These are phyloP conservation scores for Leptothorax acervorum DNA, from an alignment of 2,888 invertebrate genomes.

Conservation along the genomic window DNA sequence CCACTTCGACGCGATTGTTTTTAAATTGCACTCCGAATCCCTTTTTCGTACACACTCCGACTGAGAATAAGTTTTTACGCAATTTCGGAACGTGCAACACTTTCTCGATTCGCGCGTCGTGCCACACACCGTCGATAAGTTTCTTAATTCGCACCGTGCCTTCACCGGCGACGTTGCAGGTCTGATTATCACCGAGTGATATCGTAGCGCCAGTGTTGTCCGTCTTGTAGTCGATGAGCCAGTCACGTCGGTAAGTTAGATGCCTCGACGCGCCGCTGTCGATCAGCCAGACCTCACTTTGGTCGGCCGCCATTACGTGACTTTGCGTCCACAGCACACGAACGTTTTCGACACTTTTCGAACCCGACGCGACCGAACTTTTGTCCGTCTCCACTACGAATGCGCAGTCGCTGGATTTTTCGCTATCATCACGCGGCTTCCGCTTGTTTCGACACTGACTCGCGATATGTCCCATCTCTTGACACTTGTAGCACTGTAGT, in stretches of 20 bases:
- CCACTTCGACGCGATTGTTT: background rate
- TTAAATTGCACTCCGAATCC: background rate
- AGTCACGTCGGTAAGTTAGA: background rate
- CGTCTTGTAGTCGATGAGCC: background rate
- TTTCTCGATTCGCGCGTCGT: background rate
- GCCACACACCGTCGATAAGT: background rate
- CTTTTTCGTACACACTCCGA: background rate
- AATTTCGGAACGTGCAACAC: background rate
- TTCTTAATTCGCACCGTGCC: background rate
- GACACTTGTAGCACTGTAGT: background rate
- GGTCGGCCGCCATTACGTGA: background rate
- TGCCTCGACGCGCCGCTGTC: constrained; percentile 9
- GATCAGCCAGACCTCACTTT: background rate
- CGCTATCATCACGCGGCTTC: constrained; percentile 46
- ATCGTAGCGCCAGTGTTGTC: no score
- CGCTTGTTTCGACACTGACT: constrained; percentile 29
- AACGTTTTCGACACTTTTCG: constrained; percentile 29
- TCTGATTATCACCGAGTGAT: no score
- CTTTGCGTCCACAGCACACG: constrained; percentile 42
- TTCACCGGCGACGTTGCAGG: background rate
- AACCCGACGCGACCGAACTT: constrained; percentile 32
- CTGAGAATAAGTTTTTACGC: background rate
- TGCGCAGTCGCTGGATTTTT: background rate
- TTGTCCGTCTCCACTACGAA: background rate
- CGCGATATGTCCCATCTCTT: background rate